Conservation (phyloP, 2,888 invertebrate species). For the Amblyteles armatorius region DNA sequence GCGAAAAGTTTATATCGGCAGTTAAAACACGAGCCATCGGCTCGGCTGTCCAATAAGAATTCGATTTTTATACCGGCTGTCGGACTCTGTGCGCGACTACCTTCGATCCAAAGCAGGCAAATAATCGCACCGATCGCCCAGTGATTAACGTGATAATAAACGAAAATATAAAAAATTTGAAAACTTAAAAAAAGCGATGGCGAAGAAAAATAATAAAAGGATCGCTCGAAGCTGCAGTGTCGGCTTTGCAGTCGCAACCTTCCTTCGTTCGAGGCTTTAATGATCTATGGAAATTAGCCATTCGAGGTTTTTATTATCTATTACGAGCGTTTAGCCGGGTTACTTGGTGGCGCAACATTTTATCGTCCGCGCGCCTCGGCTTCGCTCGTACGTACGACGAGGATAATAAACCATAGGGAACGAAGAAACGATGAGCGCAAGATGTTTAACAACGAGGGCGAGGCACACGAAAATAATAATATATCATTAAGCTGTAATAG, state of each 20-base stretch:
- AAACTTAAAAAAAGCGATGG: background rate
- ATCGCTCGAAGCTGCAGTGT: background rate
- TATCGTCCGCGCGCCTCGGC: constrained; percentile 22
- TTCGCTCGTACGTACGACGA: constrained; percentile 15
- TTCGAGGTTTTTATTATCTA: constrained; percentile 46
- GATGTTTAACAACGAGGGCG: constrained; percentile 56
- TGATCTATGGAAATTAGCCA: constrained; percentile 40
- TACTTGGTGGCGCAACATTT: constrained; percentile 28
- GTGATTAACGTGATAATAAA: constrained; percentile 36
- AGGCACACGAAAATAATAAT: constrained; percentile 66
- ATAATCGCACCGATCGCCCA: background rate
- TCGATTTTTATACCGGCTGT: constrained; percentile 3
- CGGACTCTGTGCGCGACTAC: background rate
- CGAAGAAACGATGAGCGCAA: constrained; percentile 50
- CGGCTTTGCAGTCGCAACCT: background rate
- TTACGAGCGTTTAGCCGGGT: constrained; percentile 24
- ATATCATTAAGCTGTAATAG: constrained; percentile 60
- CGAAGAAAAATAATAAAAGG: background rate
- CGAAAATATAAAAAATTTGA: background rate
- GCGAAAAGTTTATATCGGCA: constrained; percentile 21
- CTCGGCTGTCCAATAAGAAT: constrained; percentile 7
- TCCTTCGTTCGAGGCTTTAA: constrained; percentile 19
- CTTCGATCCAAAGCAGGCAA: background rate
- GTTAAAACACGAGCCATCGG: background rate
- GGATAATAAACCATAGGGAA: constrained; percentile 48